Percentiles rank a stretch among this genome's conserved stretches.
These are phyloP conservation scores for Cyprinella venusta DNA, from an alignment of 2,797 vertebrate species.

Conservation along the genomic window DNA sequence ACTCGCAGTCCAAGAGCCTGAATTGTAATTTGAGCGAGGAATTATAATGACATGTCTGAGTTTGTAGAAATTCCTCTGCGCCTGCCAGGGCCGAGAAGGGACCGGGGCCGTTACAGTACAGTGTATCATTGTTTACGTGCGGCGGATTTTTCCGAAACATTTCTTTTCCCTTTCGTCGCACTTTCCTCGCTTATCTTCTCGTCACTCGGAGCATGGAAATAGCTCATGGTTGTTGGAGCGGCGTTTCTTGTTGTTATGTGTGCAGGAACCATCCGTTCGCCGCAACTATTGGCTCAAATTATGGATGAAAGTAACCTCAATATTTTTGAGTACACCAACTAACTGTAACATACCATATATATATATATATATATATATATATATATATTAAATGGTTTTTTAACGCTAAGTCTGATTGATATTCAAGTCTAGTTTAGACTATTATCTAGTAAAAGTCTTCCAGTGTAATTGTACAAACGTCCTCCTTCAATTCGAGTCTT, in stretches of 20 bases:
- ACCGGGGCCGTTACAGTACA: slow-evolving; percentile 72
- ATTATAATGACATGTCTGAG: slow-evolving; percentile 81
- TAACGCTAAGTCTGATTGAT: not conserved
- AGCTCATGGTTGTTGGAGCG: slow-evolving; percentile 64
- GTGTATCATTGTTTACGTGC: slow-evolving; percentile 76
- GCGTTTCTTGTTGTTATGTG: slow-evolving; percentile 54
- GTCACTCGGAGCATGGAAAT: slow-evolving; percentile 63
- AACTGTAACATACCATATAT: not conserved
- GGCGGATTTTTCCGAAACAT: slow-evolving; percentile 68
- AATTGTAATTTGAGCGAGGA: slow-evolving; percentile 74
- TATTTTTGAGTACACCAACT: not conserved
- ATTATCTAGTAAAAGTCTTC: no score
- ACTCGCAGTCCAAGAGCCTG: slow-evolving; percentile 63
- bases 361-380: not conserved
- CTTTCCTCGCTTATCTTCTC: slow-evolving; percentile 62
- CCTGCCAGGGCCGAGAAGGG: slow-evolving; percentile 70
- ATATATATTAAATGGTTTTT: not conserved
- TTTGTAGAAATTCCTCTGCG: slow-evolving; percentile 76
- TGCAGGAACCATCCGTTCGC: slow-evolving; percentile 30
- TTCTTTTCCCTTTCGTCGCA: slow-evolving; percentile 50
- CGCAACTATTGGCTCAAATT: not conserved
- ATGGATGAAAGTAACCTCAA: not conserved
- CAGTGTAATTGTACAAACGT: no score
- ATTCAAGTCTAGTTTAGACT: no score
- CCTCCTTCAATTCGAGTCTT: no score